A percentile compares a stretch with the other conserved stretches of the same genome.
Conservation (phyloP, 2,113 vertebrate species). For the Amphilophus citrinellus region DNA sequence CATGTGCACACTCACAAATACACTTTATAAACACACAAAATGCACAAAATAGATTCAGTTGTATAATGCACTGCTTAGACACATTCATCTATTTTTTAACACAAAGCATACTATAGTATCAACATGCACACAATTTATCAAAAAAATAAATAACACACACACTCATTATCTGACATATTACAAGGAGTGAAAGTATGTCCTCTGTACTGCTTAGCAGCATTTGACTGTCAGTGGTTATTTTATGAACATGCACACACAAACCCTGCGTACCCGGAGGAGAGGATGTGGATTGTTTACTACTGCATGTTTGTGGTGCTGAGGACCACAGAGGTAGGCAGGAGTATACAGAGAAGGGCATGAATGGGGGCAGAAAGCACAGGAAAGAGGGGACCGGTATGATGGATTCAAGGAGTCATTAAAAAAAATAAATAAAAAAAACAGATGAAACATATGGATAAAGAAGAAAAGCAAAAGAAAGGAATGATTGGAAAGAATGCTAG, state of each 20-base stretch:
- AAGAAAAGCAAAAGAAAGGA: background rate
- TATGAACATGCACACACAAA: background rate
- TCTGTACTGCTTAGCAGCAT: conserved; percentile 24
- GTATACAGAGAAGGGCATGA: background rate
- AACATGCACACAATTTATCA: conserved; percentile 20
- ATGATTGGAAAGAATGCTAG: background rate
- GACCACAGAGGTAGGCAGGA: conserved; percentile 4
- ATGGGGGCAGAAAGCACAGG: background rate
- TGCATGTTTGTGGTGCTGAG: background rate
- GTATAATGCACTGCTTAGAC: background rate
- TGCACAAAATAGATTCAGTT: background rate
- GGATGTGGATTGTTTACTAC: conserved; percentile 9
- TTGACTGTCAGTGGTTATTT: conserved; percentile 21
- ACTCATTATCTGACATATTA: conserved; percentile 41
- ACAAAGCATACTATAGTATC: conserved; percentile 27
- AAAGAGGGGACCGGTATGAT: background rate
- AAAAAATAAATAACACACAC: background rate
- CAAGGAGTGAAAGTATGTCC: conserved; percentile 16
- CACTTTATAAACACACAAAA: background rate
- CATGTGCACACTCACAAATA: background rate
- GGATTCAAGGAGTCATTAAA: conserved; percentile 18
- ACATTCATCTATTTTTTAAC: conserved; percentile 5
- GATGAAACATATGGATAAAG: conserved; percentile 8
- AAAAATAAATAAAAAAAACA: conserved; percentile 31
- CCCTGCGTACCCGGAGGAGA: background rate